Percentiles rank a stretch among this genome's conserved stretches.
These are phyloP conservation scores for Macquaria ambigua DNA, from an alignment of 2,113 vertebrate genomes.

Conservation along the genomic window DNA sequence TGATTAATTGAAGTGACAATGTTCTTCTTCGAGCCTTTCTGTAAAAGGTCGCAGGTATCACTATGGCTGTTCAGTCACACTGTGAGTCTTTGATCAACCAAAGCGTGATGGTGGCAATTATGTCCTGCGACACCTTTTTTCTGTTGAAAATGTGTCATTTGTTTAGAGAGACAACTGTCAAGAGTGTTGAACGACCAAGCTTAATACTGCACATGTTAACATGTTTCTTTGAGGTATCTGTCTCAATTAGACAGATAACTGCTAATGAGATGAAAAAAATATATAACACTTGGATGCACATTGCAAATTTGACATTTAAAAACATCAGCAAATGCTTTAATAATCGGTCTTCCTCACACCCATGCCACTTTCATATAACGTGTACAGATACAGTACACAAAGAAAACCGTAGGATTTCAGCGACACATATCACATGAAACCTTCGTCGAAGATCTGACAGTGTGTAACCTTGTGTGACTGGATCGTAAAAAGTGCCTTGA, in stretches of 20 bases:
- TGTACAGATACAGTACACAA: neutral
- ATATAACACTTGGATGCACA: neutral
- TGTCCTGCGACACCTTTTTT: constrained; percentile 9
- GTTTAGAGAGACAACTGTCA: constrained; percentile 28
- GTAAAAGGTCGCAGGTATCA: neutral
- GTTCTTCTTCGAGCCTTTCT: neutral
- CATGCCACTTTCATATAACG: neutral
- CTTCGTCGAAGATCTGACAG: constrained; percentile 17
- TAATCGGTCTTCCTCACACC: neutral
- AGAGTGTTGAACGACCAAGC: neutral
- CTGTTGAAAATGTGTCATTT: constrained; percentile 23
- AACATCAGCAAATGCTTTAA: constrained; percentile 14
- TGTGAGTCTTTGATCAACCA: constrained; percentile 32
- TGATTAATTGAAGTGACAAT: constrained; percentile 23
- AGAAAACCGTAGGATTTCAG: neutral
- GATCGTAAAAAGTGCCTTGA: constrained; percentile 23
- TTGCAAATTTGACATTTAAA: constrained; percentile 27
- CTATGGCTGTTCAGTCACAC: constrained; percentile 16
- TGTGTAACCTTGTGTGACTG: constrained; percentile 31
- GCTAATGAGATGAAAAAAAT: constrained; percentile 42
- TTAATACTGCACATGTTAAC: neutral
- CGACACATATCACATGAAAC: constrained; percentile 22
- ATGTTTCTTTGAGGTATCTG: constrained; percentile 20
- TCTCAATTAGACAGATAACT: constrained; percentile 10
- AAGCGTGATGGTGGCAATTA: constrained; percentile 39